Evolutionary conservation across 2,113 vertebrate genomes (phyloP).

Genomic region (Typhlomys cinereus): DNA sequence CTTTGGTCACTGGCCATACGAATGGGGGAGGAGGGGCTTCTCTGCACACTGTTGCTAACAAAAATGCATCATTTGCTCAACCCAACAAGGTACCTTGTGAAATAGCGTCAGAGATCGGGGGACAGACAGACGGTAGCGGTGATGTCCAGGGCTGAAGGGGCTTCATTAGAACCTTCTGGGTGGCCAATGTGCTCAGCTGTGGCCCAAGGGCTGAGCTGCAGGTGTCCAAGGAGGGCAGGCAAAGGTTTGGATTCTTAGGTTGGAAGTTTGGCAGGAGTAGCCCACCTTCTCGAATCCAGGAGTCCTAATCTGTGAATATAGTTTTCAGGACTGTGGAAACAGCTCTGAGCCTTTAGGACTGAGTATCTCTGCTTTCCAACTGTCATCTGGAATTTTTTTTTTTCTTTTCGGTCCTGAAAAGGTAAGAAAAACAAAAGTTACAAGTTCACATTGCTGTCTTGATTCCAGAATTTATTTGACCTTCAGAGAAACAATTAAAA

Average conservation of each 20-base stretch:
- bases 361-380: constrained; percentile 25
- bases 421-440: constrained; percentile 59
- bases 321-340: not conserved
- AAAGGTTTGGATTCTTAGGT: not conserved
- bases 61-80: not conserved
- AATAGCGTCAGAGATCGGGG: not conserved
- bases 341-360: not conserved
- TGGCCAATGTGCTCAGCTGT: not conserved
- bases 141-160: not conserved
- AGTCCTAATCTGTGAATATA: not conserved
- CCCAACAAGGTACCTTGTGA: not conserved
- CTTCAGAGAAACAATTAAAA: constrained; percentile 58
- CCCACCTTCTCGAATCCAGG: not conserved
- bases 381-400: not conserved
- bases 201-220: not conserved
- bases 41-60: not conserved
- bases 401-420: constrained; percentile 37
- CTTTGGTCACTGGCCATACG: not conserved
- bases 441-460: constrained; percentile 49
- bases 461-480: constrained; percentile 61
- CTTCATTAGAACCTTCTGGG: not conserved
- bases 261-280: not conserved
- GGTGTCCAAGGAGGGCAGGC: not conserved
- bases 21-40: not conserved
- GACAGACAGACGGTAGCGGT: not conserved